Evolutionary conservation across 1,140 invertebrate species (phyloP).

Genomic region (Anagrus nilaparvatae): DNA sequence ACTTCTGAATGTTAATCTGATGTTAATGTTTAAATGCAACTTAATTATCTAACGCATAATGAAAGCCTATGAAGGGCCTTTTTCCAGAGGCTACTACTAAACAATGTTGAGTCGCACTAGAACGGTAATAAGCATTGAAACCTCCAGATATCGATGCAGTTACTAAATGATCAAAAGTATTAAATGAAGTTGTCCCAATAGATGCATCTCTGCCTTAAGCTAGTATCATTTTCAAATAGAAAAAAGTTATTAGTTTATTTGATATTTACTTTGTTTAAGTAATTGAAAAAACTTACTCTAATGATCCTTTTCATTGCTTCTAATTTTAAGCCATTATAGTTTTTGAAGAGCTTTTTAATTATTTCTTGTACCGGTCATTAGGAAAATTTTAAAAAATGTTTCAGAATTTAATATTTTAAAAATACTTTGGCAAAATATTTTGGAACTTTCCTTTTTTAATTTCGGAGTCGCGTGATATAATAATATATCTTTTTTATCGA

Average conservation of each 20-base stretch:
- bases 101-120: slow-evolving; percentile 64
- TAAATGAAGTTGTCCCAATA: slow-evolving; percentile 62
- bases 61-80: slow-evolving; percentile 78
- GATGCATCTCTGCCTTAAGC: slow-evolving; percentile 97
- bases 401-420: too few species aligned
- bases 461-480: too few species aligned
- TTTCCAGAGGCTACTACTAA: slow-evolving; percentile 71
- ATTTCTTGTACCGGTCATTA: too few species aligned
- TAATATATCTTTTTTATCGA: too few species aligned
- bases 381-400: too few species aligned
- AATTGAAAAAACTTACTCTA: slow-evolving; percentile 51
- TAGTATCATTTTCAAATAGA: slow-evolving; percentile 73
- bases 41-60: slow-evolving; percentile 81
- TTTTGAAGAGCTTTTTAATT: slow-evolving; percentile 94
- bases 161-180: slow-evolving; percentile 78
- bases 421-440: too few species aligned
- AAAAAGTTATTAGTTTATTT: slow-evolving; percentile 3
- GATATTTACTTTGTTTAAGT: neutral
- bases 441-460: too few species aligned
- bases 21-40: too few species aligned
- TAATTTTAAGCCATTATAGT: slow-evolving; percentile 91
- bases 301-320: slow-evolving; percentile 99
- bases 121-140: slow-evolving; percentile 60
- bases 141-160: slow-evolving; percentile 71
- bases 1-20: too few species aligned